Percentiles rank a stretch among this genome's conserved stretches.
These are phyloP conservation scores for Hermatobates lingyangjiaoensis DNA, from an alignment of 1,140 invertebrate genomes.

Conservation along the genomic window DNA sequence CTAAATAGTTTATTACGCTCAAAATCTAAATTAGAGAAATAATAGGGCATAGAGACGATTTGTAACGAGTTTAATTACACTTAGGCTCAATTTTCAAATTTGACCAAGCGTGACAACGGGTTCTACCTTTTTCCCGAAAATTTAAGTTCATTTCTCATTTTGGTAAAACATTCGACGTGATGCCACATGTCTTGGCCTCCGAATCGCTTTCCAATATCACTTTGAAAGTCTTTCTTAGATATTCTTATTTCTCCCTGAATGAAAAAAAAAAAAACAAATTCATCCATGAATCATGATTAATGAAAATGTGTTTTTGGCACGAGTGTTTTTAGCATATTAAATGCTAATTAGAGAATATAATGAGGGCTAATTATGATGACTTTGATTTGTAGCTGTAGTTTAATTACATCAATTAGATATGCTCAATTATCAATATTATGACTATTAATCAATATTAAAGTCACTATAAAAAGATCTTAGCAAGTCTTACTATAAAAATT, in stretches of 20 bases:
- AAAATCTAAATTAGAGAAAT: too few relatives aligned
- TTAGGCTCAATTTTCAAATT: constrained; percentile 54
- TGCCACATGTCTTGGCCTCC: constrained; percentile 71
- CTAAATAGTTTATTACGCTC: too few relatives aligned
- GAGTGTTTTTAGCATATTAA: background rate
- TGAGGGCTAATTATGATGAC: too few relatives aligned
- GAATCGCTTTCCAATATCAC: constrained; percentile 54
- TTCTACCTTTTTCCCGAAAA: constrained; percentile 51
- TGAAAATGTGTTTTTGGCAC: background rate
- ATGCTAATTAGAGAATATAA: too few relatives aligned
- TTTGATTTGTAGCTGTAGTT: too few relatives aligned
- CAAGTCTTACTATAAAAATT: too few relatives aligned
- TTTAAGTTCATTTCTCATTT: constrained; percentile 48
- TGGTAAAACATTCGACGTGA: constrained; percentile 81
- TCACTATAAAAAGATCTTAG: too few relatives aligned
- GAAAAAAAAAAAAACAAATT: constrained; percentile 5
- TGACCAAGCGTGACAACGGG: constrained; percentile 53
- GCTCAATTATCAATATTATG: constrained; percentile 1
- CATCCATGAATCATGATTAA: too few relatives aligned
- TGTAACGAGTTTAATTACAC: too few relatives aligned
- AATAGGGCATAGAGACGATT: too few relatives aligned
- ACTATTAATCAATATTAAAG: constrained; percentile 3
- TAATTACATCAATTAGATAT: too few relatives aligned
- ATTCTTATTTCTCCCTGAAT: constrained; percentile 55
- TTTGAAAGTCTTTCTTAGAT: constrained; percentile 72